These are phyloP conservation scores for Epinotia nisella DNA, from an alignment of 2,888 invertebrate species.

Conservation along the genomic window DNA sequence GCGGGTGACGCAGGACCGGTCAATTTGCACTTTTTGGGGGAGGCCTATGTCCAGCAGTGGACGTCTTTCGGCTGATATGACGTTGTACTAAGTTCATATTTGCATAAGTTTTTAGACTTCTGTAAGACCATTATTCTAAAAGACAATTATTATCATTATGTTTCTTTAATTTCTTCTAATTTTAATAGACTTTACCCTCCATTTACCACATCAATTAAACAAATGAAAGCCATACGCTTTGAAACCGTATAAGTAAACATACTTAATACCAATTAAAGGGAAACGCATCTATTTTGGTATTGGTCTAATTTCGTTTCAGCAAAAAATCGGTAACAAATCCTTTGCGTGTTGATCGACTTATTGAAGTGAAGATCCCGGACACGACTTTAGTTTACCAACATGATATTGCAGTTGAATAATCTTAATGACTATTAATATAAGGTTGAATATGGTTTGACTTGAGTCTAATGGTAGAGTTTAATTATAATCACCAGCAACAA, in stretches of 20 bases:
- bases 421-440: slow-evolving; percentile 48
- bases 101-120: background rate
- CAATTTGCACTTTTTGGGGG: too few species aligned
- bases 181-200: slow-evolving; percentile 5
- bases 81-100: background rate
- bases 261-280: slow-evolving; percentile 24
- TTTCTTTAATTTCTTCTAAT: background rate
- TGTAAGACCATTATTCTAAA: too few species aligned
- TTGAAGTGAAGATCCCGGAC: slow-evolving; percentile 78
- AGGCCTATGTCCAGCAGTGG: too few species aligned
- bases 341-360: slow-evolving; percentile 74
- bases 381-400: slow-evolving; percentile 25
- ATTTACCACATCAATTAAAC: background rate
- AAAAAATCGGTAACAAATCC: slow-evolving; percentile 60
- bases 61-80: too few species aligned
- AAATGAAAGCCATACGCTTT: slow-evolving; percentile 6
- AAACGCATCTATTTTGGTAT: slow-evolving; percentile 36
- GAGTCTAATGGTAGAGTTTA: background rate
- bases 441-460: slow-evolving; percentile 44
- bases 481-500: slow-evolving; percentile 54
- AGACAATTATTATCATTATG: background rate
- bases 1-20: too few species aligned
- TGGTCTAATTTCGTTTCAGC: slow-evolving; percentile 49
- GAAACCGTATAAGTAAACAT: slow-evolving; percentile 27
- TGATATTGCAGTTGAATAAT: background rate